Percentiles rank a stretch among this genome's conserved stretches.
Evolutionary conservation across 2,888 invertebrate genomes (phyloP).

Genomic region (Coleophora deauratella): DNA sequence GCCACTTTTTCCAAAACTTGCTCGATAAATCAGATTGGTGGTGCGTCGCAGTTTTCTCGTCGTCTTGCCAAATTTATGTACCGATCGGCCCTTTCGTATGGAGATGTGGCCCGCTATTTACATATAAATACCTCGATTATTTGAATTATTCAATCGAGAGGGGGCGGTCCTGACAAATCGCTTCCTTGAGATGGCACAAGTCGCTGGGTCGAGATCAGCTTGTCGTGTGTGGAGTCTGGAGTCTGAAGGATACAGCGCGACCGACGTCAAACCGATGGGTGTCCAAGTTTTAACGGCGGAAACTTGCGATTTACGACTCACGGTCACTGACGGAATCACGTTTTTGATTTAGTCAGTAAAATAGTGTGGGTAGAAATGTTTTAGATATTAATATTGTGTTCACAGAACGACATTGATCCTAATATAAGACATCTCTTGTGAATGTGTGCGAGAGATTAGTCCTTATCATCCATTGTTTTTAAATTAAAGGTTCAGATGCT

Average conservation of each 20-base stretch:
- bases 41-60: slow-evolving; percentile 71
- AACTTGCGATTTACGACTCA: not conserved
- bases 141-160: slow-evolving; percentile 75
- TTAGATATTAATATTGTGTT: too few relatives aligned
- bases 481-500: too few relatives aligned
- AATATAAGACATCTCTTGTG: too few relatives aligned
- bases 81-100: slow-evolving; percentile 74
- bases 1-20: slow-evolving; percentile 70
- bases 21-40: slow-evolving; percentile 70
- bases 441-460: too few relatives aligned
- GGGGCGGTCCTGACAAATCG: slow-evolving; percentile 74
- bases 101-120: slow-evolving; percentile 72
- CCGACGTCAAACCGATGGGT: not conserved
- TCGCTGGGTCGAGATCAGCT: slow-evolving; percentile 55
- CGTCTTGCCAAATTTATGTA: slow-evolving; percentile 74
- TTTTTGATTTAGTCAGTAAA: too few relatives aligned
- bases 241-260: slow-evolving; percentile 23
- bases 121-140: slow-evolving; percentile 75
- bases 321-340: too few relatives aligned
- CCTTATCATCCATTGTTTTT: too few relatives aligned
- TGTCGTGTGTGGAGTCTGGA: slow-evolving; percentile 46
- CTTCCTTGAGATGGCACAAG: slow-evolving; percentile 69
- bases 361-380: not conserved
- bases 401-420: too few relatives aligned
- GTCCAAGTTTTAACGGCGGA: slow-evolving; percentile 32